Evolutionary conservation across 1,140 invertebrate genomes (phyloP).

Genomic region (Drosophila malerkotliana): DNA sequence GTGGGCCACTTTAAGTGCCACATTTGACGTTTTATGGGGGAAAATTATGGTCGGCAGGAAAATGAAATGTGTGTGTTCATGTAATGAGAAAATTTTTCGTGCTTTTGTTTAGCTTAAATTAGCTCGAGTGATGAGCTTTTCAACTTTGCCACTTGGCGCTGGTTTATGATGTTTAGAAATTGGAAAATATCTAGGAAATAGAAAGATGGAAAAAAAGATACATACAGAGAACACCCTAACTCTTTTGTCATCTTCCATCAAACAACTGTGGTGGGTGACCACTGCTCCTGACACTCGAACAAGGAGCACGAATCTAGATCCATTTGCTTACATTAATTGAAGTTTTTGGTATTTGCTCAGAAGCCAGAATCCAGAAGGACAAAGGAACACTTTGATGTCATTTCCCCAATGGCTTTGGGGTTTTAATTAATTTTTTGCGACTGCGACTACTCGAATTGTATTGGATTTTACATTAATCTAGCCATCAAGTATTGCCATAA

Average conservation of each 20-base stretch:
- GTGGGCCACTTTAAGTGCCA: slow-evolving; percentile 80
- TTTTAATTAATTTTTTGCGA: slow-evolving; percentile 72
- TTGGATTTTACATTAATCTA: slow-evolving; percentile 70
- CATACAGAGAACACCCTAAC: background rate
- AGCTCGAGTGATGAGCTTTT: slow-evolving; percentile 61
- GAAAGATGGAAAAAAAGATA: background rate
- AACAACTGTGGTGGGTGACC: slow-evolving; percentile 4
- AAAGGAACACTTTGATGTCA: slow-evolving; percentile 46
- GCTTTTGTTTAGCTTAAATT: slow-evolving; percentile 76
- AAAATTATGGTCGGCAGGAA: slow-evolving; percentile 58
- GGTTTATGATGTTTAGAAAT: slow-evolving; percentile 44
- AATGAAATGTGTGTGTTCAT: slow-evolving; percentile 66
- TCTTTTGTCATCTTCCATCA: slow-evolving; percentile 11
- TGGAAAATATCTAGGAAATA: slow-evolving; percentile 1
- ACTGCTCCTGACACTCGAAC: slow-evolving; percentile 29
- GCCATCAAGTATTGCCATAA: slow-evolving; percentile 64
- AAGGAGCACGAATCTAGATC: slow-evolving; percentile 34
- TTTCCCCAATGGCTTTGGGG: slow-evolving; percentile 40
- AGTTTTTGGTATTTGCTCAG: slow-evolving; percentile 50
- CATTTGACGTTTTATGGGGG: slow-evolving; percentile 77
- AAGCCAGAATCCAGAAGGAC: slow-evolving; percentile 19
- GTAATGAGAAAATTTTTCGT: slow-evolving; percentile 69
- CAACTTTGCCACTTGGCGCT: slow-evolving; percentile 20
- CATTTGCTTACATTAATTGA: slow-evolving; percentile 75
- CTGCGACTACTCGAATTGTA: slow-evolving; percentile 37